These are phyloP conservation scores for Maconellicoccus hirsutus DNA, from an alignment of 1,140 invertebrate species.

Conservation along the genomic window DNA sequence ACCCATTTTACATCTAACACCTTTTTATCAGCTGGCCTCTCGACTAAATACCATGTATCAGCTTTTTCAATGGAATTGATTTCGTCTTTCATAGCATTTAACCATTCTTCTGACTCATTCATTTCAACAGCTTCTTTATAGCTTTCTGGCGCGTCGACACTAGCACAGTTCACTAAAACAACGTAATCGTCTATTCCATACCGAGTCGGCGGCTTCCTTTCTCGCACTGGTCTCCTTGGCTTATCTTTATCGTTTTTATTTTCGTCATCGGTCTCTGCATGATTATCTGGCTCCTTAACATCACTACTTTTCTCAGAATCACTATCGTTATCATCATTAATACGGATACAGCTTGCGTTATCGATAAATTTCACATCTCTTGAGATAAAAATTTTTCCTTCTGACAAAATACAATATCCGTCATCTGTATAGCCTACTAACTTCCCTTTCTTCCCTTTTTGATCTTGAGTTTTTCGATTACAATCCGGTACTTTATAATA, in stretches of 20 bases:
- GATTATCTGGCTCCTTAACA: too few species aligned
- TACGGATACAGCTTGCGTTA: neutral
- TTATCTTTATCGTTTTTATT: too few species aligned
- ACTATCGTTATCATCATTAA: neutral
- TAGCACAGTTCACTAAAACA: neutral
- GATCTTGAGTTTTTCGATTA: too few species aligned
- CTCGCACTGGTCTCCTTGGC: neutral
- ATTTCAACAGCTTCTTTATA: conserved; percentile 10
- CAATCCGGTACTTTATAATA: neutral
- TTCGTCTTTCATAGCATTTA: neutral
- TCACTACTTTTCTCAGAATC: too few species aligned
- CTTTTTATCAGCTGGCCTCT: conserved; percentile 14
- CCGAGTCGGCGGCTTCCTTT: neutral
- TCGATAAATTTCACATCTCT: conserved; percentile 13
- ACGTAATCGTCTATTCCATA: neutral
- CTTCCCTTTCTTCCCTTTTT: too few species aligned
- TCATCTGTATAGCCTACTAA: too few species aligned
- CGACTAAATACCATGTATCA: neutral
- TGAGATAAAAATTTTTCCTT: neutral
- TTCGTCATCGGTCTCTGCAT: too few species aligned
- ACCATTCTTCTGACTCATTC: neutral
- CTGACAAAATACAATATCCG: neutral
- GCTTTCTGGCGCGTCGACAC: neutral
- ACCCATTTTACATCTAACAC: conserved; percentile 28
- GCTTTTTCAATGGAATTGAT: neutral